Evolutionary conservation across 2,888 invertebrate species (phyloP).

Genomic region (Acronicta alni): DNA sequence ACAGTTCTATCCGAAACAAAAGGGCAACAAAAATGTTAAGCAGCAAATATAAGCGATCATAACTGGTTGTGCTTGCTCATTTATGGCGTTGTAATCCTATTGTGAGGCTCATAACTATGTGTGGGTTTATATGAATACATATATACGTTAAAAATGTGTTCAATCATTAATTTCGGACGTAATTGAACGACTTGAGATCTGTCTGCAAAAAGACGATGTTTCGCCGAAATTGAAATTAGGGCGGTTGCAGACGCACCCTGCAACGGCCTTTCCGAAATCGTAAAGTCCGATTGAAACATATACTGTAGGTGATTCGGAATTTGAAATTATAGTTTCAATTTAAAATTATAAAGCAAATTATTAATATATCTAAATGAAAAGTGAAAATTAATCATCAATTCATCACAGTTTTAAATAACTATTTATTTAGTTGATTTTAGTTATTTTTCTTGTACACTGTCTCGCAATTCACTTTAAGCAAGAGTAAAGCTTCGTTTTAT

Average conservation of each 20-base stretch:
- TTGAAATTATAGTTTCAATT: too few relatives aligned
- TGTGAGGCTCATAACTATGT: conserved; percentile 66
- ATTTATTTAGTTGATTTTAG: too few relatives aligned
- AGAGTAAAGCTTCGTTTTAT: too few relatives aligned
- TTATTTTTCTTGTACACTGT: too few relatives aligned
- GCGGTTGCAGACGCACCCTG: conserved; percentile 26
- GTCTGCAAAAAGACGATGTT: conserved; percentile 80
- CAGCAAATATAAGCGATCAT: conserved; percentile 74
- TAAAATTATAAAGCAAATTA: too few relatives aligned
- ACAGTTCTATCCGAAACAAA: conserved; percentile 83
- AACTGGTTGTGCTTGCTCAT: conserved; percentile 84
- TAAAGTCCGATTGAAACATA: neutral
- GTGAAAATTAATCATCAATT: too few relatives aligned
- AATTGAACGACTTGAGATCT: conserved; percentile 84
- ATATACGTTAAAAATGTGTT: conserved; percentile 79
- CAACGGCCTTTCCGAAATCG: neutral
- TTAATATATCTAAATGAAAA: too few relatives aligned
- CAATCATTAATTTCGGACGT: conserved; percentile 87
- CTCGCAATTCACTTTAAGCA: too few relatives aligned
- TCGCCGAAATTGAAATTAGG: conserved; percentile 73
- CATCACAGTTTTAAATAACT: too few relatives aligned
- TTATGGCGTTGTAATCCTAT: conserved; percentile 87
- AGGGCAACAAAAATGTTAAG: conserved; percentile 80
- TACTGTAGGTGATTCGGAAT: too few relatives aligned
- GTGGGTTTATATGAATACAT: conserved; percentile 65